Percentiles rank a stretch among this genome's conserved stretches.
phyloP scores from a whole-genome alignment of 1,140 invertebrate species.

The Drosophila sp. region DNA sequence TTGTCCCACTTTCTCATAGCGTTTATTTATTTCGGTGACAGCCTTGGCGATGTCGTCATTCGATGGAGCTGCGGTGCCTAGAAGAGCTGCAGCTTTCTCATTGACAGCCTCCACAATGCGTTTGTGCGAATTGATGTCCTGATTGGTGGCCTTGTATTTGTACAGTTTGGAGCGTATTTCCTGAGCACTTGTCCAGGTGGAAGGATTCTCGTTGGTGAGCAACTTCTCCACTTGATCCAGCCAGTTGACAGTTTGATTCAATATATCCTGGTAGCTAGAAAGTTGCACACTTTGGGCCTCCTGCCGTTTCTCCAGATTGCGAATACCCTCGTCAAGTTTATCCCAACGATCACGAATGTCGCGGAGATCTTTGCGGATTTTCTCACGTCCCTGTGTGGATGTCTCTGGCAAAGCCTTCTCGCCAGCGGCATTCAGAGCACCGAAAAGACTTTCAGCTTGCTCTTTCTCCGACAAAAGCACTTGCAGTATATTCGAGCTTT shows the following conservation, averaged over 20 bases:
- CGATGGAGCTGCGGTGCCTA: slow-evolving; percentile 85
- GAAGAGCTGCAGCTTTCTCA: slow-evolving; percentile 88
- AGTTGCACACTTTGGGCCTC: slow-evolving; percentile 93
- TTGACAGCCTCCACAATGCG: slow-evolving; percentile 93
- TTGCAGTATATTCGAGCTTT: slow-evolving; percentile 86
- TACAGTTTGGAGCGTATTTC: slow-evolving; percentile 94
- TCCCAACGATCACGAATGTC: slow-evolving; percentile 93
- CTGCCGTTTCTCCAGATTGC: slow-evolving; percentile 91
- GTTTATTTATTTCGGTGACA: slow-evolving; percentile 87
- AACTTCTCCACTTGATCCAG: slow-evolving; percentile 93
- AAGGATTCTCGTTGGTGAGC: slow-evolving; percentile 88
- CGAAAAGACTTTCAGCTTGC: slow-evolving; percentile 91
- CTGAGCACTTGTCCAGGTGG: slow-evolving; percentile 89
- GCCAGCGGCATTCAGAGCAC: slow-evolving; percentile 88
- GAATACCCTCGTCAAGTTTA: slow-evolving; percentile 90
- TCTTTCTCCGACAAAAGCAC: slow-evolving; percentile 92
- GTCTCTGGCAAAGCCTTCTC: slow-evolving; percentile 96
- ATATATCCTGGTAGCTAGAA: slow-evolving; percentile 92
- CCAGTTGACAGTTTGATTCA: slow-evolving; percentile 93
- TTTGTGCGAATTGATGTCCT: slow-evolving; percentile 95
- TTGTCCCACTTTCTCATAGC: slow-evolving; percentile 89
- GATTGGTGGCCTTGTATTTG: slow-evolving; percentile 93
- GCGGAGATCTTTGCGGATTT: slow-evolving; percentile 91
- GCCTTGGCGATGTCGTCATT: slow-evolving; percentile 87
- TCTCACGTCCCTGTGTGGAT: slow-evolving; percentile 93